Evolutionary conservation across 2,113 vertebrate genomes (phyloP).

Genomic region (Triplophysa rosa): DNA sequence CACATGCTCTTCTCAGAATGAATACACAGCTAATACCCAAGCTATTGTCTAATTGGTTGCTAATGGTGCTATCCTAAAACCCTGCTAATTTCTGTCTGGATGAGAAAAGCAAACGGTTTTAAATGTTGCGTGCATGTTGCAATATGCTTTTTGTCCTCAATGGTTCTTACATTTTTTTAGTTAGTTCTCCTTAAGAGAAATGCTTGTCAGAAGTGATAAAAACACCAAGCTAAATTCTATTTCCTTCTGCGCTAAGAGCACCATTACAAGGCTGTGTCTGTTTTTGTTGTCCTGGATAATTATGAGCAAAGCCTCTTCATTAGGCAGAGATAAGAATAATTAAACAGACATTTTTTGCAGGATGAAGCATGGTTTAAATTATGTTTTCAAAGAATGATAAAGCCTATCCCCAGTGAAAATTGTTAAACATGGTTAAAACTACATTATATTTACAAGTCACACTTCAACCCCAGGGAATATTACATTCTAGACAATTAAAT

Average conservation of each 20-base stretch:
- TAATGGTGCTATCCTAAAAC: not conserved
- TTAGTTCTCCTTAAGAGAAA: conserved; percentile 38
- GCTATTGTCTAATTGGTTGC: not conserved
- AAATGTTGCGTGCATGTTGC: conserved; percentile 29
- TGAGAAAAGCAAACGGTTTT: conserved; percentile 8
- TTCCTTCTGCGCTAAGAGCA: not conserved
- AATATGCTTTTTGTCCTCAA: not conserved
- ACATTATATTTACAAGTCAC: not conserved
- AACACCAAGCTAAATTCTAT: conserved; percentile 8
- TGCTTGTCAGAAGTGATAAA: conserved; percentile 29
- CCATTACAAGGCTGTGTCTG: conserved; percentile 6
- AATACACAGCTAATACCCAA: not conserved
- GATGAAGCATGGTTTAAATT: conserved; percentile 27
- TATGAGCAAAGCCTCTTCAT: conserved; percentile 41
- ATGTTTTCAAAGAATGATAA: conserved; percentile 38
- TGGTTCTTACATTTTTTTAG: not conserved
- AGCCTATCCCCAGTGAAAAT: conserved; percentile 5
- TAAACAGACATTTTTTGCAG: conserved; percentile 42
- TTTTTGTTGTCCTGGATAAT: conserved; percentile 44
- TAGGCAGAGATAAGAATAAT: conserved; percentile 46
- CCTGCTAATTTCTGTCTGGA: conserved; percentile 12
- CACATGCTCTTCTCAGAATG: not conserved
- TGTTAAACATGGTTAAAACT: not conserved
- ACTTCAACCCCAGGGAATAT: not conserved
- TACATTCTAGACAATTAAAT: not conserved